These are phyloP conservation scores for Chionomys nivalis DNA, from an alignment of 2,113 vertebrate species.

Conservation along the genomic window DNA sequence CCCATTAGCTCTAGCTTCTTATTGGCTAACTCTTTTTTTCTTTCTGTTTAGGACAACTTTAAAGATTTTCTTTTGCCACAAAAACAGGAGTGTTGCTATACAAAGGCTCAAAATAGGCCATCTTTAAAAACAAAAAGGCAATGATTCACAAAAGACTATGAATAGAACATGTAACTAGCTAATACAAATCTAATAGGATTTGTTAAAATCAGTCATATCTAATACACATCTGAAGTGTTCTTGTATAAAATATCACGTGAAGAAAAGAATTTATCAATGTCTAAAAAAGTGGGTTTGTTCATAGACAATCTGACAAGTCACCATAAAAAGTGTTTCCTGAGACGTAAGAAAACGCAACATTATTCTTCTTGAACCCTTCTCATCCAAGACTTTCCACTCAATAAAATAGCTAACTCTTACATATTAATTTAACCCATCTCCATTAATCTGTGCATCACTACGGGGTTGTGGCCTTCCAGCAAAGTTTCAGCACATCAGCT, in stretches of 20 bases:
- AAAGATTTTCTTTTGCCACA: constrained; percentile 87
- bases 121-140: constrained; percentile 89
- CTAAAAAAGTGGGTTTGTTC: constrained; percentile 92
- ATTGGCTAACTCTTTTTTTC: not conserved
- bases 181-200: constrained; percentile 96
- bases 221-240: constrained; percentile 91
- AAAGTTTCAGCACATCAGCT: too few species aligned
- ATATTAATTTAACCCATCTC: too few species aligned
- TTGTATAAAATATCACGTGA: constrained; percentile 93
- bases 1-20: too few species aligned
- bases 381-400: constrained; percentile 87
- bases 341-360: constrained; percentile 94
- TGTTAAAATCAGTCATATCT: constrained; percentile 94
- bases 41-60: constrained; percentile 86
- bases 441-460: too few species aligned
- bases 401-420: constrained; percentile 86
- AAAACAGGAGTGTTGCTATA: constrained; percentile 90
- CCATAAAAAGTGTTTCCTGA: constrained; percentile 97
- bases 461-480: too few species aligned
- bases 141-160: constrained; percentile 93
- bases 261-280: constrained; percentile 94
- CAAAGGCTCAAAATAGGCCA: constrained; percentile 90
- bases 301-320: constrained; percentile 92
- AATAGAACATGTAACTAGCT: constrained; percentile 95
- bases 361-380: constrained; percentile 91